phyloP scores from a whole-genome alignment of 2,113 vertebrate genomes.

The Hucho hucho region DNA sequence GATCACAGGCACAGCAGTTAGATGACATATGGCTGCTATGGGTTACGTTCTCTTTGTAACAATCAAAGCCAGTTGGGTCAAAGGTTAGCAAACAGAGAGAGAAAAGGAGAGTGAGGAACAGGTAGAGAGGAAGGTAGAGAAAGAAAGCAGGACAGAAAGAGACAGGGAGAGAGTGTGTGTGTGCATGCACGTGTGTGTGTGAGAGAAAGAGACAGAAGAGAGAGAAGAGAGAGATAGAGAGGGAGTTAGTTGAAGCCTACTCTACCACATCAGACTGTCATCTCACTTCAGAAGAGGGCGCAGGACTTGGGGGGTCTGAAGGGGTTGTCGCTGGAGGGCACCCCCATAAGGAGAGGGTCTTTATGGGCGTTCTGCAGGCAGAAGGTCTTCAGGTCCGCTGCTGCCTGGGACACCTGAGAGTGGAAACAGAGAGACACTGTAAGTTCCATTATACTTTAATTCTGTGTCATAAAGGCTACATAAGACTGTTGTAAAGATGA shows the following conservation, averaged over 20 bases:
- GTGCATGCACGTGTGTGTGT: neutral
- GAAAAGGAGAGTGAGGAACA: neutral
- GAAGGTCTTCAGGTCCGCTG: constrained; percentile 75
- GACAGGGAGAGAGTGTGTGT: neutral
- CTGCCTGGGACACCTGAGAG: constrained; percentile 76
- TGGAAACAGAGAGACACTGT: neutral
- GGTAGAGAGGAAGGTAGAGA: neutral
- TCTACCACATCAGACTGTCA: no score
- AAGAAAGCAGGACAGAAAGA: neutral
- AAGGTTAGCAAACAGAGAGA: neutral
- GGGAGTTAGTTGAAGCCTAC: no score
- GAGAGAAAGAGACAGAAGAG: neutral
- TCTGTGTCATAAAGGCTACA: no score
- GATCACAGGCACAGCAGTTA: no score
- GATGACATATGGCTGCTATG: no score
- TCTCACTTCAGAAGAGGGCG: constrained; percentile 73
- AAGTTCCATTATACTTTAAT: neutral
- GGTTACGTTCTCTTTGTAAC: no score
- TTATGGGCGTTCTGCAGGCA: constrained; percentile 77
- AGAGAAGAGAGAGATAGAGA: neutral
- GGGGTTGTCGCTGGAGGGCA: constrained; percentile 79
- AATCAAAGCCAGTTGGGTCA: no score
- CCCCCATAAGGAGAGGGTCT: constrained; percentile 77
- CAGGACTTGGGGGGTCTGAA: constrained; percentile 80
- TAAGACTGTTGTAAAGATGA: neutral